A percentile compares a stretch with the other conserved stretches of the same genome.
These are phyloP conservation scores for Cecropterus lyciades DNA, from an alignment of 1,140 invertebrate genomes.

Conservation along the genomic window DNA sequence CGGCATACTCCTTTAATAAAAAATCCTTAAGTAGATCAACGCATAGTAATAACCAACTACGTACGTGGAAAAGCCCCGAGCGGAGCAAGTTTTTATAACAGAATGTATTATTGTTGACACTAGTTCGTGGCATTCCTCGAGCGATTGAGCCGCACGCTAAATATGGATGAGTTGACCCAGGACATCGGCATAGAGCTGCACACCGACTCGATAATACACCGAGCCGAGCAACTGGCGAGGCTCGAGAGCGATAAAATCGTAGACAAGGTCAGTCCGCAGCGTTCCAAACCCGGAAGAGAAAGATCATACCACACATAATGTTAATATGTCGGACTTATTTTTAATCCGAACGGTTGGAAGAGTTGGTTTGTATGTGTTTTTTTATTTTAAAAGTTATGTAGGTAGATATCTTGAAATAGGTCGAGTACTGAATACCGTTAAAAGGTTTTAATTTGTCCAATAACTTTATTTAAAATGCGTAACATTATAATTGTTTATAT, in stretches of 20 bases:
- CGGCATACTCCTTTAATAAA: background rate
- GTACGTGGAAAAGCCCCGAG: slow-evolving; percentile 32
- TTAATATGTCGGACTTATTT: slow-evolving; percentile 28
- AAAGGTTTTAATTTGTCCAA: too few relatives aligned
- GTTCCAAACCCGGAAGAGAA: slow-evolving; percentile 43
- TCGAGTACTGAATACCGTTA: too few relatives aligned
- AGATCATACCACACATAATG: slow-evolving; percentile 20
- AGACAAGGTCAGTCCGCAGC: slow-evolving; percentile 87
- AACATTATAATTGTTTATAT: too few relatives aligned
- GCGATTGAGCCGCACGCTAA: slow-evolving; percentile 88
- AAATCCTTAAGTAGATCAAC: background rate
- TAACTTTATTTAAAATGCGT: too few relatives aligned
- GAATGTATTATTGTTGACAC: slow-evolving; percentile 46
- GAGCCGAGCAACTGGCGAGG: slow-evolving; percentile 90
- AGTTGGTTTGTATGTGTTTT: background rate
- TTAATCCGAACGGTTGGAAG: slow-evolving; percentile 16
- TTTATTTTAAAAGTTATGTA: background rate
- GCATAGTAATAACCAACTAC: background rate
- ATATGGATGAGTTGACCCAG: slow-evolving; percentile 91
- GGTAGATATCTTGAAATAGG: too few relatives aligned
- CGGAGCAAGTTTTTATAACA: slow-evolving; percentile 32
- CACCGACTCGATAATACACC: slow-evolving; percentile 90
- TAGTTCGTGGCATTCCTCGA: slow-evolving; percentile 91
- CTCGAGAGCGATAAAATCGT: slow-evolving; percentile 91
- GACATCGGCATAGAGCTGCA: slow-evolving; percentile 92